Base-by-base conservation (phyloP, 2,113 vertebrate genomes). In the Pagrus major region DNA sequence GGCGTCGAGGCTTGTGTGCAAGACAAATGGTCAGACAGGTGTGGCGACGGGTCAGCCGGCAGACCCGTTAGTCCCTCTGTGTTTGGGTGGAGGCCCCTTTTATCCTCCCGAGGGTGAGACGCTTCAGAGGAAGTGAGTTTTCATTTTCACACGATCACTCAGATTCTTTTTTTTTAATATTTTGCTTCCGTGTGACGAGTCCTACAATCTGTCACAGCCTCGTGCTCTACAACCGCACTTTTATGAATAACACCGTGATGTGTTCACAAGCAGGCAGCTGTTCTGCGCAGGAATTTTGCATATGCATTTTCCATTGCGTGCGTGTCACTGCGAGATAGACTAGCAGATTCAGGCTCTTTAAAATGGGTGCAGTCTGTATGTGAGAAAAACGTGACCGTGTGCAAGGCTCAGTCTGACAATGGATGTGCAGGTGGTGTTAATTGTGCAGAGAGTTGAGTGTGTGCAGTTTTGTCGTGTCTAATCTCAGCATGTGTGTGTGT, bases 21-120 rank as follows among this genome's bases (percentile, higher is more conserved):
- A 78, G 87, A 90, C 91, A 93, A 91, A 94, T 93, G 85, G 78
- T 76, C n/a, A 55, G 76, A 93, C 91, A 93, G 92, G 87, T 93
- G 93, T 81, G 79, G 64, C 39, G 18, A 59, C 10, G 63, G 56
- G 39, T 74, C 65, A 33, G 64, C 29, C 35, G 23, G 39, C 52
- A 64, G 31, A 39, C 35, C 58, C 12, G 2, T 54, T 61, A 37
- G 72, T 39, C 15, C 70, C 33, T 55, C 55, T 65, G 71, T 83
- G 68, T 81, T 68, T 65, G 71, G 31, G 58, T 72, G 59, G 65
- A 56, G 21, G 25, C 35, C 33, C 31, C 55, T 65, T 29, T 63
- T 21, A 39, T n/a, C 58, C 58, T 71, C 51, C 35, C 1, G 7
- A 70, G 39, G 67, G 31, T 46, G 52, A 71, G 75, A 83, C 27